phyloP scores from a whole-genome alignment of 2,113 vertebrate genomes.

The Pluvialis apricaria region DNA sequence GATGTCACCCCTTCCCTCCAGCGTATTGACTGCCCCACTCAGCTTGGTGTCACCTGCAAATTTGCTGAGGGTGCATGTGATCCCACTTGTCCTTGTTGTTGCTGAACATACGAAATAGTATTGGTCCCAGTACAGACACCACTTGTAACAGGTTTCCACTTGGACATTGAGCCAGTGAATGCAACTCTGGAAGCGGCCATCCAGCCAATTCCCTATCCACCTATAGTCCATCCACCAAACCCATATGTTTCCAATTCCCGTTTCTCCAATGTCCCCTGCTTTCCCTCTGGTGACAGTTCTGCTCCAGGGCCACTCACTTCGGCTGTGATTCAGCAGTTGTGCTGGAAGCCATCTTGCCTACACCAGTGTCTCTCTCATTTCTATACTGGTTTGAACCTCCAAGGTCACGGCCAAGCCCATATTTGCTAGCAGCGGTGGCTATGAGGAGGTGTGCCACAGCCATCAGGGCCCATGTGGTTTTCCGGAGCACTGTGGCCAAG shows the following conservation, averaged over 20 bases:
- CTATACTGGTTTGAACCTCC: background rate
- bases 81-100: too few species aligned
- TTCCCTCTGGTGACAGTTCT: background rate
- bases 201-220: too few species aligned
- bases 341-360: background rate
- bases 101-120: too few species aligned
- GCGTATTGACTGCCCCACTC: too few species aligned
- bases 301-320: background rate
- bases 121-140: background rate
- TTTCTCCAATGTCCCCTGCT: background rate
- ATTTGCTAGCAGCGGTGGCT: background rate
- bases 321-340: background rate
- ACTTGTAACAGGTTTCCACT: too few species aligned
- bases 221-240: too few species aligned
- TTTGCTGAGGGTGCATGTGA: too few species aligned
- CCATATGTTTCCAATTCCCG: background rate
- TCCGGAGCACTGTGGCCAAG: background rate
- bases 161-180: too few species aligned
- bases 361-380: rapidly evolving
- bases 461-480: background rate
- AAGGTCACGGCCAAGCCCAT: background rate
- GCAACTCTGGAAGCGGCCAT: too few species aligned
- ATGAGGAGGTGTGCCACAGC: background rate
- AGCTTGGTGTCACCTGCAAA: too few species aligned
- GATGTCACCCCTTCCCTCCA: too few species aligned